phyloP scores from a whole-genome alignment of 2,888 invertebrate genomes.

The Acanthococcus lagerstroemiae region DNA sequence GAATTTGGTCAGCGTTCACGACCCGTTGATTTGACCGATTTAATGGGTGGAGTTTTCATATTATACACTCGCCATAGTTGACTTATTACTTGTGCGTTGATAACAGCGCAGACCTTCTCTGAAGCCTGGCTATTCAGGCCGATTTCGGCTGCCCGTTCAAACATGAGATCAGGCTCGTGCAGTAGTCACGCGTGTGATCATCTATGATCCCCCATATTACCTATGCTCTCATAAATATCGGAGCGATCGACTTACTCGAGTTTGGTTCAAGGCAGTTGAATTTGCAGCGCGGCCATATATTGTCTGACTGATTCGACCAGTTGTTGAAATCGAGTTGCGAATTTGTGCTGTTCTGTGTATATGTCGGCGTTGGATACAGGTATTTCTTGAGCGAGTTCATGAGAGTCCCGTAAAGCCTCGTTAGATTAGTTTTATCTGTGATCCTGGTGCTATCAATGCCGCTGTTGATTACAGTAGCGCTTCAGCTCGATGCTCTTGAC shows the following conservation, averaged over 20 bases:
- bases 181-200: background rate
- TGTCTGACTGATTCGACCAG: background rate
- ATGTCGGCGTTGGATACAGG: background rate
- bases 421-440: background rate
- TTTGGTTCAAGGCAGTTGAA: background rate
- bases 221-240: background rate
- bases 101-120: background rate
- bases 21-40: too few species aligned
- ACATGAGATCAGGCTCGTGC: background rate
- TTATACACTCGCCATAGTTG: too few species aligned
- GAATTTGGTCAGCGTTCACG: too few species aligned
- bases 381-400: background rate
- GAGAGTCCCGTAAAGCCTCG: background rate
- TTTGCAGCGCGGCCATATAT: background rate
- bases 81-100: too few species aligned
- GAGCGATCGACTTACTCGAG: background rate
- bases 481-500: background rate
- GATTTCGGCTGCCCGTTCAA: background rate
- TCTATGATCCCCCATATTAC: background rate
- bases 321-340: background rate
- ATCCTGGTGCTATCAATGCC: background rate
- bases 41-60: too few species aligned
- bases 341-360: background rate
- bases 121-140: background rate
- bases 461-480: background rate